A percentile compares a stretch with the other conserved stretches of the same genome.
These are phyloP conservation scores for Cladorhizidae sp. DNA, from an alignment of 37 sponge, comb jelly and placozoan genomes.

Conservation along the genomic window DNA sequence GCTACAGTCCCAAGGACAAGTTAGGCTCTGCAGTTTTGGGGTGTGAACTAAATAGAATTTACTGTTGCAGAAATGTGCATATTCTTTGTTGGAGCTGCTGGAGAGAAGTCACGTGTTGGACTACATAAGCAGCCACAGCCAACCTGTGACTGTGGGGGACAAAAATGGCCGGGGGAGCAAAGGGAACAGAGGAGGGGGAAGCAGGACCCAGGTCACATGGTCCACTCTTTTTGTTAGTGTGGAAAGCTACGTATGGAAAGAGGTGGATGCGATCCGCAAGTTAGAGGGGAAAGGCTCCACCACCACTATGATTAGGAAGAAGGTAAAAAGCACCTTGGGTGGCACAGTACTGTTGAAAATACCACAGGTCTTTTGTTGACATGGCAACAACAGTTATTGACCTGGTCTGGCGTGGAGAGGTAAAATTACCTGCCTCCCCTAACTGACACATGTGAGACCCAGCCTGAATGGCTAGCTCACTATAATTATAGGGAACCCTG, in stretches of 20 bases:
- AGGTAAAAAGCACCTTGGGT: too few species aligned
- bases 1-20: neutral
- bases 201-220: constrained; percentile 17
- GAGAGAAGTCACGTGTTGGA: constrained; percentile 25
- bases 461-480: too few species aligned
- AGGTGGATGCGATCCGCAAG: constrained; percentile 24
- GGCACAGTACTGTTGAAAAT: too few species aligned
- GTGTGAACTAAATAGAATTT: neutral
- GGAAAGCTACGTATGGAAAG: constrained; percentile 14
- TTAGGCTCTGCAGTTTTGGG: neutral
- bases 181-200: neutral
- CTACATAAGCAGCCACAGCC: constrained; percentile 11
- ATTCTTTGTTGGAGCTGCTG: constrained; percentile 23
- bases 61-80: constrained; percentile 31
- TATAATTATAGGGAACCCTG: too few species aligned
- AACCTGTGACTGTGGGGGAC: neutral
- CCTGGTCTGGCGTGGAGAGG: too few species aligned
- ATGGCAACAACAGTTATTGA: too few species aligned
- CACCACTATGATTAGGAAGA: constrained; percentile 33
- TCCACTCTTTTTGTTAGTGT: constrained; percentile 23
- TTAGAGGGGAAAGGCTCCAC: constrained; percentile 36
- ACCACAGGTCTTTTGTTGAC: too few species aligned
- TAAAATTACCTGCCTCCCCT: too few species aligned
- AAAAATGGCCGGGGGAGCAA: neutral
- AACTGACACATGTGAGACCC: too few species aligned